Evolutionary conservation across 2,888 invertebrate species (phyloP), one percentile per base, ranked within the genome.

Genomic region (Polydrusus tereticollis): DNA sequence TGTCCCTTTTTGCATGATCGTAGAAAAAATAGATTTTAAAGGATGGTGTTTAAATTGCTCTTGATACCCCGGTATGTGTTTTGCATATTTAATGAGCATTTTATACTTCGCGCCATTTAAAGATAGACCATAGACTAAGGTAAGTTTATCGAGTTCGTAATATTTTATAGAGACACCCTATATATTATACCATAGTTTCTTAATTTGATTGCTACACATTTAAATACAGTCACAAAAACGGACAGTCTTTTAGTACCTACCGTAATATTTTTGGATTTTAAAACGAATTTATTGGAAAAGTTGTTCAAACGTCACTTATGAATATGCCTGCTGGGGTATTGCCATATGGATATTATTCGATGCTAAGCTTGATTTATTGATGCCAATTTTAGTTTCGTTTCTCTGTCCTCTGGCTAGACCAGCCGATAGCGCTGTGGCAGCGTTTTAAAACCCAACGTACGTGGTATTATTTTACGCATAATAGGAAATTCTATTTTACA

Each of bases 401-500:
- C 59, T 69, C 73, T 62, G 63, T 67, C 57, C 70, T 64, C 65
- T 47, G 67, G 65, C 71, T 66, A 62, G 66, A 60, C 71, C 55
- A 66, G 55, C 67, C 67, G 59, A 60, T 68, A 23, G 67, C 66
- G 66, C 52, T 59, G 66, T 47, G 52, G 66, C 65, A 66, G 66
- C 60, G 66, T 71, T 71, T 71, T 71, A 66, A 66, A 71, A 71
- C 55, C 66, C 63, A 58, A 21, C 18, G 45, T 66, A 66, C 58
- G 65, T 47, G 63, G 69, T 47, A 67, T 72, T 72, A 72, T 72
- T 72, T 69, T 58, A 72, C 72, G 72, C 72, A 72, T 65, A 72
- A 72, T 65, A 67, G 72, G 72, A 67, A 72, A 72, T 72, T 72
- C 72, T 72, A 72, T 72, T 72, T 72, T 72, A 72, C 70, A 66